Evolutionary conservation across 2,797 vertebrate genomes (phyloP).

Genomic region (Brachyrhaphis roseni): DNA sequence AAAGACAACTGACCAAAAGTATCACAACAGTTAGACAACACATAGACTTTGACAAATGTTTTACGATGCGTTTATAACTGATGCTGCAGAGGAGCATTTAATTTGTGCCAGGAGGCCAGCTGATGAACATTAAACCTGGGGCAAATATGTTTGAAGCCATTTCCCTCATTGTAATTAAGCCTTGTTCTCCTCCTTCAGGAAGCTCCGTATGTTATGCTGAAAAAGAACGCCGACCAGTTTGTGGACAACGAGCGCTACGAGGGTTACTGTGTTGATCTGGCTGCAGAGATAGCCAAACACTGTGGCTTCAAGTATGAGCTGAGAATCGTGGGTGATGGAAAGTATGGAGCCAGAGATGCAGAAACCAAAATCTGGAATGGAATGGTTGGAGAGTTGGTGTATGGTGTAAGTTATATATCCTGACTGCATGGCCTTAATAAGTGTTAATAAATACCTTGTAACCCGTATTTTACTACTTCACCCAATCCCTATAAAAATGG

Average conservation of each 20-base stretch:
- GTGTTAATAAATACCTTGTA: background rate
- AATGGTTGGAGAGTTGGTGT: slow-evolving; percentile 99
- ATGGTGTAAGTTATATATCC: slow-evolving; percentile 87
- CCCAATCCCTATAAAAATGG: background rate
- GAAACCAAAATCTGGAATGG: slow-evolving; percentile 99
- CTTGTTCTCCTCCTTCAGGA: slow-evolving; percentile 81
- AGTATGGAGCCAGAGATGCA: slow-evolving; percentile 97
- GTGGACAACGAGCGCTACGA: slow-evolving; percentile 97
- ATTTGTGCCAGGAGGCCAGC: background rate
- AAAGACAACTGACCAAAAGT: background rate
- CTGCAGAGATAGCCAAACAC: slow-evolving; percentile 98
- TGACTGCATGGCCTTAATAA: background rate
- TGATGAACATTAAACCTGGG: background rate
- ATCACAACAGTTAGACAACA: background rate
- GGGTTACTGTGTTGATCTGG: slow-evolving; percentile 98
- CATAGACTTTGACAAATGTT: background rate
- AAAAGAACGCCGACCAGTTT: slow-evolving; percentile 97
- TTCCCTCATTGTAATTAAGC: slow-evolving; percentile 21
- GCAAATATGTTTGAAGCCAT: slow-evolving; percentile 8
- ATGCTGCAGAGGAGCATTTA: background rate
- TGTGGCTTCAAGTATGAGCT: slow-evolving; percentile 98
- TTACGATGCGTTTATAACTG: too few relatives aligned
- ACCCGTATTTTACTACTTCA: background rate
- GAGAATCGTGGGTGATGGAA: slow-evolving; percentile 96
- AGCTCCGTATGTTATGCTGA: slow-evolving; percentile 98